phyloP scores from a whole-genome alignment of 1,140 invertebrate genomes.

The Bombus sibiricus region DNA sequence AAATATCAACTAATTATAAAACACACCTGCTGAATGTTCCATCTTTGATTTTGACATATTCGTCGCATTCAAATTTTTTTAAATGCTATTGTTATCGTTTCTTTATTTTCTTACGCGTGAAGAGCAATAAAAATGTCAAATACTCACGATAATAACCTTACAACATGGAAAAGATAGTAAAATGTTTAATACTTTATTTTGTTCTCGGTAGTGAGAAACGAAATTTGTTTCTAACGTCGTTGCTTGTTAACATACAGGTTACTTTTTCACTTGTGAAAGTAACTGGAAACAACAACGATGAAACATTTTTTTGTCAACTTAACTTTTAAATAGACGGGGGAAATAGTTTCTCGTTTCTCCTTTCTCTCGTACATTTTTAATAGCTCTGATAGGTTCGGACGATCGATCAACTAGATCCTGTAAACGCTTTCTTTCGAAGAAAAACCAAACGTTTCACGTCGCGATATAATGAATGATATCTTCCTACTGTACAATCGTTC shows the following conservation, averaged over 20 bases:
- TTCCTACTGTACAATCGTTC: neutral
- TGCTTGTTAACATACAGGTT: neutral
- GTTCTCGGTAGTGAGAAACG: neutral
- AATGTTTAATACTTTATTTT: neutral
- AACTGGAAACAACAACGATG: neutral
- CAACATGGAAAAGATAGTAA: no score
- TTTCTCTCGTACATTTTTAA: slow-evolving; percentile 18
- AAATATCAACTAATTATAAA: neutral
- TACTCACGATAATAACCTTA: no score
- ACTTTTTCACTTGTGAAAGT: neutral
- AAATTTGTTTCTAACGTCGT: neutral
- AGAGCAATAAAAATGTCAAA: neutral
- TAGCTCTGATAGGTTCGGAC: neutral
- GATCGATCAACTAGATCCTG: neutral
- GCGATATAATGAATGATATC: neutral
- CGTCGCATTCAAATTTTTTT: neutral
- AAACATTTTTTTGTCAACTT: neutral
- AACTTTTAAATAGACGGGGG: neutral
- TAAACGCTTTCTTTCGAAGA: neutral
- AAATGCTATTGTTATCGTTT: neutral
- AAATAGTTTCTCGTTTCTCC: slow-evolving; percentile 3
- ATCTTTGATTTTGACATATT: neutral
- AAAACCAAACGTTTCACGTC: neutral
- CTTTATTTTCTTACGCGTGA: neutral
- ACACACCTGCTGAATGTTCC: neutral